phyloP scores from a whole-genome alignment of 2,113 vertebrate genomes.

The Reinhardtius hippoglossoides region DNA sequence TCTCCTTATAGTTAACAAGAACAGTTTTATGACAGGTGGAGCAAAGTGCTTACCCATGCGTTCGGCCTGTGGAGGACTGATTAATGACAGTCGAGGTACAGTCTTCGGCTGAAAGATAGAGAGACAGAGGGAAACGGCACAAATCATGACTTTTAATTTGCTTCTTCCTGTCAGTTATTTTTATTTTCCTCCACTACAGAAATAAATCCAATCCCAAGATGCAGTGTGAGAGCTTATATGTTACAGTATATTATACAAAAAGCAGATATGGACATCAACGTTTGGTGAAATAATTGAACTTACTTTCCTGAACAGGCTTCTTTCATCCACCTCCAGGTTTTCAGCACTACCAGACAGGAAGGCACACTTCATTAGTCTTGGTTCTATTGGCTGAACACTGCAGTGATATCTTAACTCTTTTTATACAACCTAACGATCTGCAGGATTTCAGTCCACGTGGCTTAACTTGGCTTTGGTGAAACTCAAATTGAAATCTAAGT shows the following conservation, averaged over 20 bases:
- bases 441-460: not conserved
- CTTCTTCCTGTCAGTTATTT: constrained; percentile 1
- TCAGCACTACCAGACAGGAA: constrained; percentile 67
- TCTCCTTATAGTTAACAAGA: not conserved
- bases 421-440: not conserved
- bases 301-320: constrained; percentile 74
- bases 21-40: not conserved
- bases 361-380: constrained; percentile 32
- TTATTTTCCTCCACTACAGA: not conserved
- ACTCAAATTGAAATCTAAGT: not conserved
- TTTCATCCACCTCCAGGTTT: constrained; percentile 70
- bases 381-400: constrained; percentile 2
- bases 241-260: not conserved
- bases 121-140: constrained; percentile 7
- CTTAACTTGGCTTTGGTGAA: not conserved
- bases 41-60: constrained; percentile 82
- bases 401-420: not conserved
- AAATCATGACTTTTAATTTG: constrained; percentile 17
- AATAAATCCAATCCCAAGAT: constrained; percentile 1
- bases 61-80: constrained; percentile 85
- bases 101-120: constrained; percentile 77
- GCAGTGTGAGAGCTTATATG: not conserved
- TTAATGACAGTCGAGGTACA: constrained; percentile 83
- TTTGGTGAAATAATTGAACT: constrained; percentile 18
- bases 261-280: not conserved